Base-by-base conservation (phyloP, 30 jellyfish, hydroid and myxozoan genomes). In the Turritopsis dohrnii region DNA sequence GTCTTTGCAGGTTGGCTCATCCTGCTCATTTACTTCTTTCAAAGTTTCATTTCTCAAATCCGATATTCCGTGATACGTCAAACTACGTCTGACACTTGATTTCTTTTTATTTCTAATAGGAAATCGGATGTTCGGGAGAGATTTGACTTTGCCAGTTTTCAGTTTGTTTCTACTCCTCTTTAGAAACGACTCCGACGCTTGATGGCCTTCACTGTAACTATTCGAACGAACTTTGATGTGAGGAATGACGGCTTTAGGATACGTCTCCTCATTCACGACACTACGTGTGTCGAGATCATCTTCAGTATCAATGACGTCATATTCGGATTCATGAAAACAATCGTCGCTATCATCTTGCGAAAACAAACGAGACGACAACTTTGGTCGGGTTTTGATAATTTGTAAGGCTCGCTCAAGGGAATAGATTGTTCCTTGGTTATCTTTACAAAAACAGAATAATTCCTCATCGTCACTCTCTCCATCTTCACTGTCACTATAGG, bases 321-420 rank as follows among this genome's bases (percentile, higher is more conserved):
- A 94, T 74, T 94, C 99, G 31, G 99, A 89, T 81, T 89, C 97
- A 81, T 87, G 95, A 60, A 94, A 94, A 30, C 95, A 95, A 17
- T 94, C 97, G 71, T 94, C 99, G 72, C 96, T 83, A 29, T 94
- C 99, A 69, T 89, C 96, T 17, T 85, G 79, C 19, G 86, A 77
- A 54, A 18, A 76, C 29, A 85, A 75, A 1, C 97, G 96, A 0
- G 86, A 96, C 21, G 96, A 80, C 60, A 90, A 74, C 71, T 75
- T 87, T 16, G 97, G 92, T 30, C 96, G 76, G 13, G 90, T 25
- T 54, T 65, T 52, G 41, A 94, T 83, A 16, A 94, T 4, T 71
- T 86, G 85, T 52, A 89, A 52, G 21, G 95, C 95, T 9, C 85
- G 31, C 3, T 82, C 85, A 22, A 82, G 29, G n/a, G 89, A 13